Evolutionary conservation across 1,140 invertebrate genomes (phyloP).

Genomic region (Luehdorfia chinensis): DNA sequence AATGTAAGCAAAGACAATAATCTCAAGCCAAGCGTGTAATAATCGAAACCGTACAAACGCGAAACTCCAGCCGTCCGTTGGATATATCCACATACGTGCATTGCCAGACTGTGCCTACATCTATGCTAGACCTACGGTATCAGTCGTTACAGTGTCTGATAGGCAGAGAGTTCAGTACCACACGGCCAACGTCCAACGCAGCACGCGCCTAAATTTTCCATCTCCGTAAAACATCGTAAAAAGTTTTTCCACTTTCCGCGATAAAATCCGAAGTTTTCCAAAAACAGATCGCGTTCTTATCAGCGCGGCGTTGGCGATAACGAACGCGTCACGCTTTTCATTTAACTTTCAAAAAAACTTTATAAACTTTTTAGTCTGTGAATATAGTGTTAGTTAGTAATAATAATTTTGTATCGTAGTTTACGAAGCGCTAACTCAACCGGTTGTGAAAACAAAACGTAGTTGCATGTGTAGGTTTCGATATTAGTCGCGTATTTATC

Average conservation of each 20-base stretch:
- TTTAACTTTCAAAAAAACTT: conserved; percentile 6
- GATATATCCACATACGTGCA: conserved; percentile 21
- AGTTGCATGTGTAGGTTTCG: conserved; percentile 12
- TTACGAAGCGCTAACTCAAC: conserved; percentile 16
- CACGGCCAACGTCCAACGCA: conserved; percentile 42
- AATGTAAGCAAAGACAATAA: no score
- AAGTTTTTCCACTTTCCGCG: conserved; percentile 28
- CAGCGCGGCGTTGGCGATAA: conserved; percentile 4
- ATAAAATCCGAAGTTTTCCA: not conserved
- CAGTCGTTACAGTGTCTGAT: conserved; percentile 56
- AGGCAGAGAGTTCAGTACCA: conserved; percentile 53
- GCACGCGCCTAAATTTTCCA: conserved; percentile 44
- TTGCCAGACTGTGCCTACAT: conserved; percentile 34
- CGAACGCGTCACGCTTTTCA: not conserved
- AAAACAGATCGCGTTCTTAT: not conserved
- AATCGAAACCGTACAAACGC: conserved; percentile 4
- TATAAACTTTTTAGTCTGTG: conserved; percentile 9
- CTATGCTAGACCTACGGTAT: conserved; percentile 58
- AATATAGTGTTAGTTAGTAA: conserved; percentile 6
- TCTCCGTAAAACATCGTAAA: conserved; percentile 32
- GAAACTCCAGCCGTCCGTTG: conserved; percentile 6
- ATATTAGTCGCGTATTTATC: conserved; percentile 16
- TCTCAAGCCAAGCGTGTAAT: not conserved
- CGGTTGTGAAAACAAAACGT: conserved; percentile 11
- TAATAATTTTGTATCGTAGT: conserved; percentile 14